Evolutionary conservation across 2,888 invertebrate species (phyloP).

Genomic region (Drosophila anomelani): DNA sequence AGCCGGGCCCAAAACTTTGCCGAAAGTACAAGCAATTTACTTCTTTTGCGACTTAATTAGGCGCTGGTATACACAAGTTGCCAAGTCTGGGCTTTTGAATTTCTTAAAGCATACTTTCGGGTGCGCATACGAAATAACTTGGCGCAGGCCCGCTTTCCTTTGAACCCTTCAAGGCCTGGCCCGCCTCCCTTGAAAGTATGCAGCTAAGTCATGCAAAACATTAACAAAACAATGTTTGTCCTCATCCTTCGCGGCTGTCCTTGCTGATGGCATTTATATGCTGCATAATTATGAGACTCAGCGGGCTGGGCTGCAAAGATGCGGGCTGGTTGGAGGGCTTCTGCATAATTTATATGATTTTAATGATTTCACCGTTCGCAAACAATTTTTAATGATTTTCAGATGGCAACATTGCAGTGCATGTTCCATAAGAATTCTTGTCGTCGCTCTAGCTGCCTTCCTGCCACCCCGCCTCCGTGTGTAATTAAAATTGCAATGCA

Average conservation of each 20-base stretch:
- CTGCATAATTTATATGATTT: slow-evolving; percentile 77
- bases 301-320: slow-evolving; percentile 31
- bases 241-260: slow-evolving; percentile 39
- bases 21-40: slow-evolving; percentile 29
- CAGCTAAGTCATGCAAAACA: slow-evolving; percentile 58
- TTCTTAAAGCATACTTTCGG: slow-evolving; percentile 74
- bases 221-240: slow-evolving; percentile 62
- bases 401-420: slow-evolving; percentile 62
- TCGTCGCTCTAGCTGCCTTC: slow-evolving; percentile 1
- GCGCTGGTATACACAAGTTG: slow-evolving; percentile 33
- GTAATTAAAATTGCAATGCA: slow-evolving; percentile 77
- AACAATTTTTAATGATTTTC: slow-evolving; percentile 75
- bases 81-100: slow-evolving; percentile 28
- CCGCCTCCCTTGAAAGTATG: slow-evolving; percentile 21
- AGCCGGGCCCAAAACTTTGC: slow-evolving; percentile 8
- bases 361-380: slow-evolving; percentile 70
- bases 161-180: slow-evolving; percentile 23
- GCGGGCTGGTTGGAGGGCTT: slow-evolving; percentile 17
- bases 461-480: slow-evolving; percentile 39
- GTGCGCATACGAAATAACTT: slow-evolving; percentile 66
- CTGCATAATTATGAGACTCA: slow-evolving; percentile 60
- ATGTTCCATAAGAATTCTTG: slow-evolving; percentile 40
- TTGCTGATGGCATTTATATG: slow-evolving; percentile 53
- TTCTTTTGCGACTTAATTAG: slow-evolving; percentile 64
- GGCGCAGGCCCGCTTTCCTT: slow-evolving; percentile 20